Conservation (phyloP, 2,113 vertebrate species). For the Rattus norvegicus region DNA sequence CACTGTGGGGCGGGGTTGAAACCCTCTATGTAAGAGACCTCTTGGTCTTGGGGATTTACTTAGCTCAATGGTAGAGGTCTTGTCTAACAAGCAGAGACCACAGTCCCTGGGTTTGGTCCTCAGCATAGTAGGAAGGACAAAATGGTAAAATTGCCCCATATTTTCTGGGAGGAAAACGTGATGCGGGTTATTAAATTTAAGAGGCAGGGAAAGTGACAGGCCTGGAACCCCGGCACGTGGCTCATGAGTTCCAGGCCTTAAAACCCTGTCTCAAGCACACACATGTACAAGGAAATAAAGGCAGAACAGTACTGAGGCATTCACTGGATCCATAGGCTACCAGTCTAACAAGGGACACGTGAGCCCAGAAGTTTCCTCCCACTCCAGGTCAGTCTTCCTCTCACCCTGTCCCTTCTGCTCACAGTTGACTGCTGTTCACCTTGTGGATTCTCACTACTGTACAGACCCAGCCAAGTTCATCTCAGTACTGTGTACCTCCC, state of each 20-base stretch:
- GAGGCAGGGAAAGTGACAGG: not conserved
- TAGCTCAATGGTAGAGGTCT: not conserved
- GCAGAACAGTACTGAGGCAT: not conserved
- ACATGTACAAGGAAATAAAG: not conserved
- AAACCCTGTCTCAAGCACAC: not conserved
- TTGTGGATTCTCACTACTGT: conserved; percentile 99
- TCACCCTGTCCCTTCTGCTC: not conserved
- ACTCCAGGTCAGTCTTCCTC: not conserved
- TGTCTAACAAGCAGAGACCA: not conserved
- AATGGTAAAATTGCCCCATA: not conserved
- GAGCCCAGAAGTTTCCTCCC: not conserved
- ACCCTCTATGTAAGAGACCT: not conserved
- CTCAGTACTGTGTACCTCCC: conserved; percentile 96
- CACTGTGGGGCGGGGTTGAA: not conserved
- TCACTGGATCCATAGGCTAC: not conserved
- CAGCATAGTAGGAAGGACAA: not conserved
- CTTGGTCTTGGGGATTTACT: not conserved
- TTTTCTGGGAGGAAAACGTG: not conserved
- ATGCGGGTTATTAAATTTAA: not conserved
- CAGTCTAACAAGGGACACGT: not conserved
- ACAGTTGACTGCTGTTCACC: conserved; percentile 95
- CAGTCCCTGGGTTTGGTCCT: not conserved
- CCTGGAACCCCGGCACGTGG: not conserved
- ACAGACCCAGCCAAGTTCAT: conserved; percentile 98
- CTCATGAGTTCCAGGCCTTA: not conserved